phyloP scores from a whole-genome alignment of 2,888 invertebrate genomes.

The Dione vanillae region DNA sequence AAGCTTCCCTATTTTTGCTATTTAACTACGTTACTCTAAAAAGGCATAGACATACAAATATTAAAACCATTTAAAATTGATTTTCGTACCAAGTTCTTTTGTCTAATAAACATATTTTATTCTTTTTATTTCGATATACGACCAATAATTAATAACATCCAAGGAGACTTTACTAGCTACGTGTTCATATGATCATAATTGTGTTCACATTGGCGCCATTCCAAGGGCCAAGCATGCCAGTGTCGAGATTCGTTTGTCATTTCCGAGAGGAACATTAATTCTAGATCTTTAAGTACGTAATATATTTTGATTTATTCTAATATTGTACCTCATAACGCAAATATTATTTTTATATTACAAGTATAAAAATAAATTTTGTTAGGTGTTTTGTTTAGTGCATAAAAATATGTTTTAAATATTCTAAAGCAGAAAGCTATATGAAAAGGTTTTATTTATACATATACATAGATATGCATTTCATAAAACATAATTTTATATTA shows the following conservation, averaged over 20 bases:
- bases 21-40: no score
- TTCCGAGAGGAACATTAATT: conserved; percentile 45
- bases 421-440: no score
- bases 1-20: no score
- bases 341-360: background rate
- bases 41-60: background rate
- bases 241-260: conserved; percentile 43
- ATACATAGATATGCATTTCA: no score
- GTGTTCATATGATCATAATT: conserved; percentile 38
- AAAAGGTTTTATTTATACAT: no score
- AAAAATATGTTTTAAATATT: no score
- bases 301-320: conserved; percentile 6
- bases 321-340: background rate
- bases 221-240: conserved; percentile 48
- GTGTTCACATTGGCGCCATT: conserved; percentile 43
- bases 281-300: conserved; percentile 33
- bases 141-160: conserved; percentile 1
- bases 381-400: no score
- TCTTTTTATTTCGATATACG: background rate
- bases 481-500: no score
- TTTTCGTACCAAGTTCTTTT: background rate
- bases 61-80: background rate
- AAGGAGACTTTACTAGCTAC: conserved; percentile 14
- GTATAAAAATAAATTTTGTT: no score
- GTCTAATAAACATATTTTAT: background rate